These are phyloP conservation scores for Lutjanus campechanus DNA, from an alignment of 2,797 vertebrate species.

Conservation along the genomic window DNA sequence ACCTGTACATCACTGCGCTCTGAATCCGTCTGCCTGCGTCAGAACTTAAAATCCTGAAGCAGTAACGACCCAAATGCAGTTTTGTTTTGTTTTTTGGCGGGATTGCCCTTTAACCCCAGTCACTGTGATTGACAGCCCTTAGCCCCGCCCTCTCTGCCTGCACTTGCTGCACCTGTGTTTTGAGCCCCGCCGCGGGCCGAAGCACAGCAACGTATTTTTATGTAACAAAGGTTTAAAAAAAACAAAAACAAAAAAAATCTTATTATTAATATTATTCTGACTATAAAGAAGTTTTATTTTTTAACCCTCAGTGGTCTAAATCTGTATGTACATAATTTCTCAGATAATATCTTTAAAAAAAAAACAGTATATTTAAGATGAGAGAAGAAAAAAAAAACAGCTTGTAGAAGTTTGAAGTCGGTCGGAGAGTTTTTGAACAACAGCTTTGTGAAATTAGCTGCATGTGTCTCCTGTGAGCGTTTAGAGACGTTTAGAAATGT, in stretches of 20 bases:
- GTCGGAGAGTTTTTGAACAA: conserved; percentile 27
- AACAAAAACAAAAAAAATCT: conserved; percentile 10
- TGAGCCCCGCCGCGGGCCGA: not conserved
- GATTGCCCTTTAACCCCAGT: conserved; percentile 50
- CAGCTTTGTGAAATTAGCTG: conserved; percentile 13
- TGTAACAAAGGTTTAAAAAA: conserved; percentile 49
- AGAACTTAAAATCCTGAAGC: not conserved
- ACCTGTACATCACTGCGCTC: not conserved
- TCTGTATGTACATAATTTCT: conserved; percentile 67
- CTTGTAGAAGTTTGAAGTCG: not conserved
- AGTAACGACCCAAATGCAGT: not conserved
- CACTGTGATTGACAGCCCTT: conserved; percentile 77
- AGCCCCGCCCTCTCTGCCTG: conserved; percentile 67
- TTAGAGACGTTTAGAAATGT: not conserved
- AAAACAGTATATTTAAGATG: conserved; percentile 42
- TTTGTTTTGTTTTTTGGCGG: no score
- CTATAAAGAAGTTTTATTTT: conserved; percentile 77
- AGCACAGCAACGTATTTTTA: conserved; percentile 68
- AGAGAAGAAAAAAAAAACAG: not conserved
- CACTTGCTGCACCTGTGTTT: conserved; percentile 67
- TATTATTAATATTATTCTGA: conserved; percentile 38
- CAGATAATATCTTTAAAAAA: conserved; percentile 60
- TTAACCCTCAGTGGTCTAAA: conserved; percentile 62
- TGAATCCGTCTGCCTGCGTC: no score
- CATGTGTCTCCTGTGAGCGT: not conserved